These are phyloP conservation scores for Pseudoatta argentina DNA, from an alignment of 1,140 invertebrate genomes.

Conservation along the genomic window DNA sequence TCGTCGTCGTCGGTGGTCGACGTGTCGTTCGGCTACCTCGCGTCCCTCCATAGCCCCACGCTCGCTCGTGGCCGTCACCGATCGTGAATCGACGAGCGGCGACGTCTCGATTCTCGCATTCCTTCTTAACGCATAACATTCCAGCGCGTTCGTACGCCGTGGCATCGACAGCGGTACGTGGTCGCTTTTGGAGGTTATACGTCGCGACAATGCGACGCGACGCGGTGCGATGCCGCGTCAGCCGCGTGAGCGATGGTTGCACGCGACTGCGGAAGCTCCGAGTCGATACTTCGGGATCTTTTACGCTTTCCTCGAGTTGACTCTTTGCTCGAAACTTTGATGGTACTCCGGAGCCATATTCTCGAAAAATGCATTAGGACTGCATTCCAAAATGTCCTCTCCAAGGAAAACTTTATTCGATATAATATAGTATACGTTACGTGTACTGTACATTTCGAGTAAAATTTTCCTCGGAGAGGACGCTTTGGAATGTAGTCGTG, in stretches of 20 bases:
- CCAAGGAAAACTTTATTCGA: too few species aligned
- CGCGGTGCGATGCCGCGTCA: not conserved
- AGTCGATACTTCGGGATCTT: constrained; percentile 22
- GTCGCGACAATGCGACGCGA: constrained; percentile 33
- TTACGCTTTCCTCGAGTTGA: not conserved
- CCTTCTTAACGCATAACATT: not conserved
- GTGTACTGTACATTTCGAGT: too few species aligned
- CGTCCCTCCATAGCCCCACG: not conserved
- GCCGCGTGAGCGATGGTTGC: not conserved
- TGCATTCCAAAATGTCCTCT: too few species aligned
- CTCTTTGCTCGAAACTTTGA: too few species aligned
- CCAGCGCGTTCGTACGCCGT: not conserved
- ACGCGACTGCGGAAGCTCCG: constrained; percentile 6
- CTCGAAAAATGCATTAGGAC: too few species aligned
- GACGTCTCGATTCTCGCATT: not conserved
- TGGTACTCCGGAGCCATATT: too few species aligned
- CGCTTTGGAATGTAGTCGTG: too few species aligned
- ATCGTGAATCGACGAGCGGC: not conserved
- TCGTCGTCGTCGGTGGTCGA: constrained; percentile 49
- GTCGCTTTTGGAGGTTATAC: constrained; percentile 42
- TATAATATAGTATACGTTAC: too few species aligned
- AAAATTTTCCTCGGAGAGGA: too few species aligned
- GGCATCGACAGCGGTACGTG: not conserved
- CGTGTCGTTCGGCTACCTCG: constrained; percentile 65
- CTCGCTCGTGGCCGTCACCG: too few species aligned